Percentiles rank a stretch among this genome's conserved stretches.
These are phyloP conservation scores for Chymomyza costata DNA, from an alignment of 1,140 invertebrate species.

Conservation along the genomic window DNA sequence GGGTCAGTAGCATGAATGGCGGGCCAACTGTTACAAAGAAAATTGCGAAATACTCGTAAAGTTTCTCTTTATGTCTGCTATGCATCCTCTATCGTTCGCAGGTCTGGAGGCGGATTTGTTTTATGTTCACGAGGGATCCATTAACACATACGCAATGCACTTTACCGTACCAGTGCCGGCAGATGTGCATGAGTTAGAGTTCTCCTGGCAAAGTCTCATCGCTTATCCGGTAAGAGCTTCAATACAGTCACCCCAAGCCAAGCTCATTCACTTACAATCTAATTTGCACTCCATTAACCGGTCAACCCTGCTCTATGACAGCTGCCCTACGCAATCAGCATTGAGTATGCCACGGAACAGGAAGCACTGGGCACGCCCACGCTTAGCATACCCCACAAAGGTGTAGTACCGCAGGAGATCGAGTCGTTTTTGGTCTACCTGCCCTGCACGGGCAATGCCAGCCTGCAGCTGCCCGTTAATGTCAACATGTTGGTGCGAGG, in stretches of 20 bases:
- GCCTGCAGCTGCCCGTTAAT: constrained; percentile 82
- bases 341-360: constrained; percentile 84
- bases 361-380: constrained; percentile 84
- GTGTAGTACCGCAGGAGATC: constrained; percentile 83
- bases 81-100: constrained; percentile 70
- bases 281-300: constrained; percentile 52
- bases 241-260: too few species aligned
- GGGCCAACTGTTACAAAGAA: constrained; percentile 25
- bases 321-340: constrained; percentile 85
- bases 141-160: constrained; percentile 92
- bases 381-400: constrained; percentile 87
- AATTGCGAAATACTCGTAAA: constrained; percentile 58
- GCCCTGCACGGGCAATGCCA: constrained; percentile 82
- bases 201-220: constrained; percentile 89
- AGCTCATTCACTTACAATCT: constrained; percentile 75
- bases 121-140: constrained; percentile 90
- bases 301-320: constrained; percentile 67
- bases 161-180: constrained; percentile 89
- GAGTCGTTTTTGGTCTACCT: constrained; percentile 87
- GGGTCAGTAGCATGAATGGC: constrained; percentile 1
- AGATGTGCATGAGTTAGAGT: constrained; percentile 88
- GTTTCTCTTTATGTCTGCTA: constrained; percentile 49
- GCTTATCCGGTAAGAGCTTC: constrained; percentile 86
- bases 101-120: constrained; percentile 89
- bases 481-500: constrained; percentile 87